phyloP scores from a whole-genome alignment of 2,113 vertebrate genomes.

The Oreochromis niloticus region DNA sequence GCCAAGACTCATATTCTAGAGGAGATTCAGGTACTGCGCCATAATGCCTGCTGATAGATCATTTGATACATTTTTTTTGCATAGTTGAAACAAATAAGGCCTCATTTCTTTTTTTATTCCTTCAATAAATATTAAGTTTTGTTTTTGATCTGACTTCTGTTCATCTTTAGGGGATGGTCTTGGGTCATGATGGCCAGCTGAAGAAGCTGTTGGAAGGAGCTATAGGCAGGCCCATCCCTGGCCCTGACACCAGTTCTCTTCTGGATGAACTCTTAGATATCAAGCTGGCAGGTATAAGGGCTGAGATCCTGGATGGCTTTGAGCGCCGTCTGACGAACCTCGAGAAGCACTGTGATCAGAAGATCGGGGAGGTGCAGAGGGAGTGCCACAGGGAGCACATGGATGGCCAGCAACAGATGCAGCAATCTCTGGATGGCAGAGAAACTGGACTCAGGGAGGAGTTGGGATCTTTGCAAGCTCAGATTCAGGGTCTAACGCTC shows the following conservation, averaged over 20 bases:
- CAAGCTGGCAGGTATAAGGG: constrained; percentile 76
- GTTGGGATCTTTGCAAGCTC: constrained; percentile 83
- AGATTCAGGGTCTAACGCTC: constrained; percentile 86
- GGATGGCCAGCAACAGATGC: constrained; percentile 80
- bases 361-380: constrained; percentile 80
- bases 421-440: constrained; percentile 84
- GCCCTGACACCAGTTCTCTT: constrained; percentile 66
- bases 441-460: constrained; percentile 88
- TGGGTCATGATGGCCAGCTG: constrained; percentile 89
- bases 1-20: constrained; percentile 85
- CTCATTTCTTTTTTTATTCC: not conserved
- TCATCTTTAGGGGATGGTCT: constrained; percentile 75
- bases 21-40: constrained; percentile 74
- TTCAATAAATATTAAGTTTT: not conserved
- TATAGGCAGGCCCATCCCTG: constrained; percentile 70
- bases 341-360: constrained; percentile 80
- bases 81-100: not conserved
- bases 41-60: not conserved
- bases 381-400: constrained; percentile 86
- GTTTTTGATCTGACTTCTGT: not conserved
- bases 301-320: constrained; percentile 85
- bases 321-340: constrained; percentile 83
- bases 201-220: constrained; percentile 81
- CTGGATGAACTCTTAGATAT: constrained; percentile 82
- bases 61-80: not conserved